Percentiles rank a stretch among this genome's conserved stretches.
Evolutionary conservation across 1,140 invertebrate genomes (phyloP).

Genomic region (Drosophila auraria): DNA sequence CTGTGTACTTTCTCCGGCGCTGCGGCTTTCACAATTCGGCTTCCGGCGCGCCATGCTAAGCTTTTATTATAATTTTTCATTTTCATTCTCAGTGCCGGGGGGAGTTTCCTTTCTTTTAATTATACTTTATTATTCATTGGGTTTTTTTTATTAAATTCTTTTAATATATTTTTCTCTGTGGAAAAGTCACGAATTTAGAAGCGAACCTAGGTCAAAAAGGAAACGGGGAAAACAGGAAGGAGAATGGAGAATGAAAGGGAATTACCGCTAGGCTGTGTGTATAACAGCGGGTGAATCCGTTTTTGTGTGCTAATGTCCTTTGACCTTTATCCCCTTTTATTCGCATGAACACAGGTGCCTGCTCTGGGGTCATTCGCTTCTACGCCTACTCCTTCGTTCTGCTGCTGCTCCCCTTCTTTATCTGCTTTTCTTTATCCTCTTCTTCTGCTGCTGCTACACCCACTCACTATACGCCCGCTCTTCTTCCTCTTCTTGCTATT

Average conservation of each 20-base stretch:
- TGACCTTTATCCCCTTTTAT: conserved; percentile 66
- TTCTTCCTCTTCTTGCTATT: background rate
- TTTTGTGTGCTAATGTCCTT: conserved; percentile 58
- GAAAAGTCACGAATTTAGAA: background rate
- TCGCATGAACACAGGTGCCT: conserved; percentile 34
- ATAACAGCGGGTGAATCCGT: conserved; percentile 5
- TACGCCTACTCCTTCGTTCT: conserved; percentile 1
- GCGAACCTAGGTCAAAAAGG: conserved; percentile 25
- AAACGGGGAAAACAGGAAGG: conserved; percentile 12
- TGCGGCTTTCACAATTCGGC: conserved; percentile 32
- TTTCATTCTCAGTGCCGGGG: background rate
- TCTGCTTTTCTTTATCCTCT: conserved; percentile 1
- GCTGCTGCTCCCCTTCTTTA: background rate
- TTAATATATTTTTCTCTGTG: background rate
- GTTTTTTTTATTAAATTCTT: background rate
- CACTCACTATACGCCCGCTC: conserved; percentile 2
- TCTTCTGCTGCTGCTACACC: background rate
- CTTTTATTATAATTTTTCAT: conserved; percentile 6
- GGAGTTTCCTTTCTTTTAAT: background rate
- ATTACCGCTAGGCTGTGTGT: conserved; percentile 13
- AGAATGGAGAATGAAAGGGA: background rate
- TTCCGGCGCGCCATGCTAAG: conserved; percentile 9
- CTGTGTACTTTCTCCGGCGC: conserved; percentile 28
- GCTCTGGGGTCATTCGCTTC: conserved; percentile 69
- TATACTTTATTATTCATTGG: background rate